Evolutionary conservation across 2,113 vertebrate genomes (phyloP).

Genomic region (human (Homo sapiens)): GRCh38 chr1:175799001-175799500

Average conservation of each 20-base stretch:
- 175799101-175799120: background rate
- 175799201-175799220: background rate
- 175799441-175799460: background rate
- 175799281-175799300: background rate
- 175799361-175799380: background rate
- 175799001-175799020: background rate
- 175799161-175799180: background rate
- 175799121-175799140: background rate
- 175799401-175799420: background rate
- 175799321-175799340: background rate
- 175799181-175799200: background rate
- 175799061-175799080: background rate
- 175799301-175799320: background rate
- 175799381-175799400: background rate
- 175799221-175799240: background rate
- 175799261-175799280: background rate
- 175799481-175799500: background rate
- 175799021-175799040: background rate
- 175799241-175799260: background rate
- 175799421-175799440: background rate
- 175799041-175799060: background rate
- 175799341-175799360: background rate
- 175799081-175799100: background rate
- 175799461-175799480: background rate
- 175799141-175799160: background rate